Conservation (phyloP, 2,113 vertebrate genomes). For the Mustela nigripes region DNA sequence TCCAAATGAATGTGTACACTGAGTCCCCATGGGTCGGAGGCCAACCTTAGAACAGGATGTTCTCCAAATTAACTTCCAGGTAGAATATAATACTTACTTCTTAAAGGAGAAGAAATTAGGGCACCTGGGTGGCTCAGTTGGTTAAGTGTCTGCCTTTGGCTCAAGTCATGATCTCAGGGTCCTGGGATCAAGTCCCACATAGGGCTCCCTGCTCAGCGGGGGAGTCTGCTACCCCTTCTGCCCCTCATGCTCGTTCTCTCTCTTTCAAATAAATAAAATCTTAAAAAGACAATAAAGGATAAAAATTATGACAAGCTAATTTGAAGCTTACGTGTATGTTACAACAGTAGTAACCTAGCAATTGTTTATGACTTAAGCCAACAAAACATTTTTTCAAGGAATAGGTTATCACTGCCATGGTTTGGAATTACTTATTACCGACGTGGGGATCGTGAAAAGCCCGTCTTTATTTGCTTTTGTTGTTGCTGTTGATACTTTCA, state of each 20-base stretch:
- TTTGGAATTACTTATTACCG: neutral
- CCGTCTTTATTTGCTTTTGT: neutral
- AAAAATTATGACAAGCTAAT: neutral
- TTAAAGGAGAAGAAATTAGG: neutral
- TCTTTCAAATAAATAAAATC: neutral
- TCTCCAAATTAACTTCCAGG: neutral
- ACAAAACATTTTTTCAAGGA: neutral
- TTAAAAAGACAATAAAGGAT: neutral
- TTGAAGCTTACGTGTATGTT: neutral
- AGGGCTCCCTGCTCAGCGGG: neutral
- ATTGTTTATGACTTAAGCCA: neutral
- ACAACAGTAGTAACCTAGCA: neutral
- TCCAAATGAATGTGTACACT: neutral
- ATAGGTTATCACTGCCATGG: neutral
- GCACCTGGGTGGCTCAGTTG: too few species aligned
- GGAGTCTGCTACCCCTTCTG: neutral
- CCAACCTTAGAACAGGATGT: neutral
- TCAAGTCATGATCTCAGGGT: too few species aligned
- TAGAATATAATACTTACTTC: neutral
- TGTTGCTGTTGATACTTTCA: neutral
- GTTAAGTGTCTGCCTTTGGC: too few species aligned
- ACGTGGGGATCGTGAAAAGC: neutral
- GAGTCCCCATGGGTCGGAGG: neutral
- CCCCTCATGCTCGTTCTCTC: neutral
- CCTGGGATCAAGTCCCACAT: neutral